A percentile compares a stretch with the other conserved stretches of the same genome.
phyloP scores from a whole-genome alignment of 2,888 invertebrate species.

The Pharmacophagus antenor region DNA sequence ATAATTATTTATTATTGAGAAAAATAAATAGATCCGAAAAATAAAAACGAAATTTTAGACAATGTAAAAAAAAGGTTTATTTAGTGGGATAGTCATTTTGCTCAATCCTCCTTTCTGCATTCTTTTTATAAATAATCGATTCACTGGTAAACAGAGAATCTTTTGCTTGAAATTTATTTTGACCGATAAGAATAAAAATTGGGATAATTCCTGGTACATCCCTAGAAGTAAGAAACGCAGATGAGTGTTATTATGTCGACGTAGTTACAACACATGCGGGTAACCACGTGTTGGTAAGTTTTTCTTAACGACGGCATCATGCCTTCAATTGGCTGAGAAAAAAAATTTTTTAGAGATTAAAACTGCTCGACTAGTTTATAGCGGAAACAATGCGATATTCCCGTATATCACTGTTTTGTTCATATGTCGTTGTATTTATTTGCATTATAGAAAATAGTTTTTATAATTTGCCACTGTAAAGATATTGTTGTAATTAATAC shows the following conservation, averaged over 20 bases:
- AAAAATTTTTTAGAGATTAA: constrained; percentile 39
- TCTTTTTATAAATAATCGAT: too few relatives aligned
- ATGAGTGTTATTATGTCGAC: constrained; percentile 52
- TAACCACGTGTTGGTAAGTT: constrained; percentile 60
- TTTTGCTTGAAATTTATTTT: not conserved
- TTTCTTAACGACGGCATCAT: constrained; percentile 45
- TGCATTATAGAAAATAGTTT: not conserved
- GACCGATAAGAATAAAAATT: not conserved
- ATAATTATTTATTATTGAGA: too few relatives aligned
- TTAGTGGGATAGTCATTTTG: too few relatives aligned
- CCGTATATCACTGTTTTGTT: not conserved
- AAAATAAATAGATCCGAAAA: too few relatives aligned
- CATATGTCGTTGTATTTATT: not conserved
- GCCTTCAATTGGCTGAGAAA: constrained; percentile 46
- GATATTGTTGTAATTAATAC: too few relatives aligned
- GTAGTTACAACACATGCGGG: constrained; percentile 62
- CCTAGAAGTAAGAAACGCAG: constrained; percentile 46
- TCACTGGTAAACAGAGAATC: not conserved
- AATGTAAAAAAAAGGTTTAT: too few relatives aligned
- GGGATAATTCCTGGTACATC: constrained; percentile 27
- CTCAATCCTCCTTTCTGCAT: too few relatives aligned
- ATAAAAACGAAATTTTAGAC: too few relatives aligned
- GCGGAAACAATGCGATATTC: not conserved
- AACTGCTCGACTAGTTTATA: constrained; percentile 1
- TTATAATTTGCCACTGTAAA: too few relatives aligned